phyloP scores from a whole-genome alignment of 2,888 invertebrate genomes.

The Branchipolynoe longqiensis region DNA sequence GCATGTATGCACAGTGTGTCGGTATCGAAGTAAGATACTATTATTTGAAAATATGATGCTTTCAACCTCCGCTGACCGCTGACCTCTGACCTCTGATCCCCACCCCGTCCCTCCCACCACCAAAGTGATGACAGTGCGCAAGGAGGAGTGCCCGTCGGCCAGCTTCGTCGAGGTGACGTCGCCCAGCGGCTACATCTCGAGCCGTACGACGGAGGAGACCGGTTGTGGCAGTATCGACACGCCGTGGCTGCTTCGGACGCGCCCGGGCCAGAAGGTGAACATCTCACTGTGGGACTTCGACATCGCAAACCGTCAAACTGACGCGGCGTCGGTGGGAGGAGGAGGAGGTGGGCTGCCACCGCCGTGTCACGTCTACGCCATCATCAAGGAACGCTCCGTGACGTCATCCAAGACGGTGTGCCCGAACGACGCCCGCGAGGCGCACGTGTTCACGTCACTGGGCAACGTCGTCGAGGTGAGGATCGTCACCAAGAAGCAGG shows the following conservation, averaged over 20 bases:
- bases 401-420: conserved; percentile 62
- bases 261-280: conserved; percentile 47
- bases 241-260: conserved; percentile 51
- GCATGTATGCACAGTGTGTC: neutral
- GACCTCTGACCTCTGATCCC: neutral
- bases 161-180: conserved; percentile 28
- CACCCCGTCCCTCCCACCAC: neutral
- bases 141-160: conserved; percentile 49
- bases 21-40: too few relatives aligned
- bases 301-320: neutral
- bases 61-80: neutral
- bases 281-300: conserved; percentile 46
- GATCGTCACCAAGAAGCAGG: conserved; percentile 59
- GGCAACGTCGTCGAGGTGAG: conserved; percentile 60
- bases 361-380: conserved; percentile 62
- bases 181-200: conserved; percentile 51
- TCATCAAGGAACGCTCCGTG: conserved; percentile 60
- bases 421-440: conserved; percentile 50
- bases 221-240: conserved; percentile 58
- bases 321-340: neutral
- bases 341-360: conserved; percentile 10
- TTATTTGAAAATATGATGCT: neutral
- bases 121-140: conserved; percentile 49
- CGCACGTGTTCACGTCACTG: conserved; percentile 61
- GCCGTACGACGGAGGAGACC: conserved; percentile 53